phyloP scores from a whole-genome alignment of 2,797 vertebrate genomes.

The Tolypeutes matacus region DNA sequence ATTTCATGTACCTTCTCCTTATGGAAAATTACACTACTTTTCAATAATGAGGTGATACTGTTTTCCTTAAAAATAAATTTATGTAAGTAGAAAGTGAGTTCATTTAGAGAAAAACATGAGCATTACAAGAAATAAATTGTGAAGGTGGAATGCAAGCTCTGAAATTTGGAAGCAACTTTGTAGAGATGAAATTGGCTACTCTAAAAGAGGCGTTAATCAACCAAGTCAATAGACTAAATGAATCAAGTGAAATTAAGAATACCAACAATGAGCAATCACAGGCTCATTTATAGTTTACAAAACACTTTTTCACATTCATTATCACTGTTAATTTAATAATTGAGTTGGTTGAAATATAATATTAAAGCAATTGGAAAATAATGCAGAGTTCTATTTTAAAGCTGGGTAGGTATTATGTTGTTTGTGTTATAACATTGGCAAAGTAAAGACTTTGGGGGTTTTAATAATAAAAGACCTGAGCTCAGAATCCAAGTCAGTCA shows the following conservation, averaged over 20 bases:
- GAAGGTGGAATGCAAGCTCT: not conserved
- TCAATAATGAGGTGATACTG: not conserved
- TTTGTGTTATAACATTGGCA: not conserved
- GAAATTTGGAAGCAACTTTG: not conserved
- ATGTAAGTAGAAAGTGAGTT: not conserved
- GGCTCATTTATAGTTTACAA: not conserved
- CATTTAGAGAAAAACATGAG: not conserved
- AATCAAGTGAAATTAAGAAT: not conserved
- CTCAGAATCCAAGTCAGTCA: not conserved
- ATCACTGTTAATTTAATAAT: not conserved
- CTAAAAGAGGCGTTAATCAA: not conserved
- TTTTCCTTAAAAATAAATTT: constrained; percentile 57
- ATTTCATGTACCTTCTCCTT: not conserved
- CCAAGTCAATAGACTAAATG: not conserved
- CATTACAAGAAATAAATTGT: not conserved
- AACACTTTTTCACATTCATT: not conserved
- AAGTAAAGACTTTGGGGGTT: not conserved
- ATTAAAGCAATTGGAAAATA: constrained; percentile 5
- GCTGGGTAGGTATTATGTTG: not conserved
- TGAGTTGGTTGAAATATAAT: not conserved
- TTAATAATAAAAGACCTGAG: not conserved
- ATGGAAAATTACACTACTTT: not conserved
- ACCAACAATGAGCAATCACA: not conserved
- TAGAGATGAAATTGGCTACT: not conserved
- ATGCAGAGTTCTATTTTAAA: not conserved